phyloP scores from a whole-genome alignment of 2,113 vertebrate species.

The Sturnus vulgaris region DNA sequence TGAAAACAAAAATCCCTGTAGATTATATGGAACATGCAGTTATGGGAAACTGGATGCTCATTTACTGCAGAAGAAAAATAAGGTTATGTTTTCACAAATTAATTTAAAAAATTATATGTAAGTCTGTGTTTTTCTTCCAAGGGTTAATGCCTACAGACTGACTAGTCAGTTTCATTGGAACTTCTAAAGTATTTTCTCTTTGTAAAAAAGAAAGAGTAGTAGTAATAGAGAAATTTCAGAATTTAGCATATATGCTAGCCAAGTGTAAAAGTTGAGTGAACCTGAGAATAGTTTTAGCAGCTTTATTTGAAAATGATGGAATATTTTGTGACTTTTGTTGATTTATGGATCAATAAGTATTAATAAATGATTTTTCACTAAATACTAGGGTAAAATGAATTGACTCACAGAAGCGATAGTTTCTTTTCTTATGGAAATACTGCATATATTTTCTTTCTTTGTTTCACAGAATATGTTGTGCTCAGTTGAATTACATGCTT shows the following conservation, averaged over 20 bases:
- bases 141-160: neutral
- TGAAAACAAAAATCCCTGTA: neutral
- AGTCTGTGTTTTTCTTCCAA: neutral
- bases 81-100: neutral
- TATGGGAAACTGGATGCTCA: fast-evolving
- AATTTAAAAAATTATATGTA: neutral
- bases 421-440: neutral
- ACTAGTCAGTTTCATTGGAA: neutral
- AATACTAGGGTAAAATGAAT: neutral
- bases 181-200: neutral
- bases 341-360: neutral
- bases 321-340: neutral
- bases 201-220: neutral
- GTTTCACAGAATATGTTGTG: neutral
- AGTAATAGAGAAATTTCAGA: neutral
- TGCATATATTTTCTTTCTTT: neutral
- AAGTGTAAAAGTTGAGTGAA: neutral
- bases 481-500: neutral
- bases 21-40: neutral
- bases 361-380: neutral
- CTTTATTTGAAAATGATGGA: neutral
- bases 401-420: neutral
- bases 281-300: neutral
- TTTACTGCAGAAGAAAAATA: neutral
- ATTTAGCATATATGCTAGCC: neutral